Base-by-base conservation (phyloP, 2,888 invertebrate genomes). In the Glaucopsyche alexis region DNA sequence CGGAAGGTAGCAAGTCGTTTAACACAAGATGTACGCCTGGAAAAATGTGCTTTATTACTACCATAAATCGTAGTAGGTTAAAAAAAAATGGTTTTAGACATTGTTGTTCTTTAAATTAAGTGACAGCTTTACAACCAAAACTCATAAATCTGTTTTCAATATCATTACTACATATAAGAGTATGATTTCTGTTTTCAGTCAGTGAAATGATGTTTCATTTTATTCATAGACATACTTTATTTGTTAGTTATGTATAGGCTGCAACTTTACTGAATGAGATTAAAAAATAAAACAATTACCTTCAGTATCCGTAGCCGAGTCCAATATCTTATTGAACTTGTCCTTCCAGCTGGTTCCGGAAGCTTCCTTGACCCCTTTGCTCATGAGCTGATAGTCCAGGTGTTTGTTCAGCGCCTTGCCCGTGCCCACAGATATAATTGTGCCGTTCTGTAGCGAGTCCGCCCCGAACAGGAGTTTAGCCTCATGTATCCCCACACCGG, bases 281-380 rank as follows among this genome's bases (percentile, higher is more conserved):
- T 29, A 29, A 29, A 29, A 29, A 29, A 29, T 3, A 29, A 29
- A 3, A 3, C 29, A 29, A 29, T 29, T 84, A 96, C 96, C 95
- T 94, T 97, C 97, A 11, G 97, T 97, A 82, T 97, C 97, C 0
- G 97, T 97, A 7, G 97, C 97, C 77, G 96, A 96, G 83, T 97
- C 97, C 55, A 97, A 89, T 72, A 97, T 96, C 86, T 96, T 96
- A 80, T 95, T 93, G 81, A 98, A 95, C 87, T 97, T 97, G 78
- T 95, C 95, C 84, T 94, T 95, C 95, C 97, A 96, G 47, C 95
- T 95, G 60, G 93, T 92, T 5, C 87, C 78, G 5, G 90, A 74
- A 2, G 83, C 76, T 60, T 82, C 83, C 50, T 82, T 83, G 9
- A 76, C 77, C 47, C 81, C 80, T 49, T 82, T 82, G 73, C 81